These are phyloP conservation scores for Simalia tracyae DNA, from an alignment of 2,797 vertebrate species.

Conservation along the genomic window DNA sequence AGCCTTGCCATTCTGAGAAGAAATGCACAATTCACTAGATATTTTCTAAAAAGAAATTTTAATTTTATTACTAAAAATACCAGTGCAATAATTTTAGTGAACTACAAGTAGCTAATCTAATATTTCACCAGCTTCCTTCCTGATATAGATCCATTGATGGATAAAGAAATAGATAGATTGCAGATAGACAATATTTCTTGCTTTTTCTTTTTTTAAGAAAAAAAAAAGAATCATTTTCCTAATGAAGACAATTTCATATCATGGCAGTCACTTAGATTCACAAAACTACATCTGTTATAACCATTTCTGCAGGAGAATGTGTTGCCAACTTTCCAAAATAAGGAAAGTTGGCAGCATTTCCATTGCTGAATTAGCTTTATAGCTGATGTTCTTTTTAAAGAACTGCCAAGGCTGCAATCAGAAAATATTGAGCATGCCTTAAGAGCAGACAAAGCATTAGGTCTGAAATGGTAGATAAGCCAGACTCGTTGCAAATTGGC, in stretches of 20 bases:
- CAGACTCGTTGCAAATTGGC: neutral
- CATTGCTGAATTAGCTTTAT: slow-evolving; percentile 13
- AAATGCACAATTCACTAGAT: neutral
- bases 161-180: neutral
- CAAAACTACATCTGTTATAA: slow-evolving; percentile 3
- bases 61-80: neutral
- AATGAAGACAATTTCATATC: neutral
- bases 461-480: neutral
- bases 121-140: neutral
- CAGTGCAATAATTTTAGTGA: neutral
- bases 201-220: neutral
- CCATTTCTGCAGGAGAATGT: neutral
- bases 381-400: slow-evolving; percentile 10
- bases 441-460: neutral
- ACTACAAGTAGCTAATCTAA: neutral
- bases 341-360: slow-evolving; percentile 8
- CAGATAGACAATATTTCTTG: neutral
- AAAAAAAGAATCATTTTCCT: neutral
- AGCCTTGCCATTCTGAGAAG: neutral
- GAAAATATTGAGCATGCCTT: neutral
- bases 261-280: neutral
- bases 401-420: neutral
- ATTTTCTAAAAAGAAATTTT: neutral
- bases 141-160: neutral
- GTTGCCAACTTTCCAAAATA: slow-evolving; percentile 24